Evolutionary conservation across 2,113 vertebrate species (phyloP).

Genomic region (Sakesphorus luctuosus): DNA sequence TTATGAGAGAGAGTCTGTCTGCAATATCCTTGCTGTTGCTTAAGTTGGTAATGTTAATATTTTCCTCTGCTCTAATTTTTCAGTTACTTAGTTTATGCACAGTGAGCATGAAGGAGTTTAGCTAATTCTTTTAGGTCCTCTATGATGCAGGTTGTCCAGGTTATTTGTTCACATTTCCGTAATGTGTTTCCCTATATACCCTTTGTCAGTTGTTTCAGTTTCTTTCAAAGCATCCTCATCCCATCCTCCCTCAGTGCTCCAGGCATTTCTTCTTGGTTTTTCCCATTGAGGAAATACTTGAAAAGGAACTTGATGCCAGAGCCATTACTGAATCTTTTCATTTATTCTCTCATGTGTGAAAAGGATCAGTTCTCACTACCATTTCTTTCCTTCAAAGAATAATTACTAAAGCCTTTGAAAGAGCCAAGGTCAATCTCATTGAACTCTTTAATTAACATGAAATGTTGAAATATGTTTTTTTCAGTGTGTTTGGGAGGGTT

Average conservation of each 20-base stretch:
- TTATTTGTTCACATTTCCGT: not conserved
- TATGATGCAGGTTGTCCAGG: not conserved
- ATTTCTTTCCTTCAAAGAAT: constrained; percentile 28
- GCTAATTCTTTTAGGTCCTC: not conserved
- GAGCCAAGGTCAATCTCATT: not conserved
- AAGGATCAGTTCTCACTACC: constrained; percentile 16
- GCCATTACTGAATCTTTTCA: not conserved
- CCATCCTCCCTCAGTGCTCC: not conserved
- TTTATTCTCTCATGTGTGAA: constrained; percentile 14
- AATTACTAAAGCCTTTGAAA: constrained; percentile 10
- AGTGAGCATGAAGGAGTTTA: not conserved
- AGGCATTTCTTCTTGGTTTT: not conserved
- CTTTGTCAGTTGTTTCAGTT: not conserved
- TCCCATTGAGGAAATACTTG: not conserved
- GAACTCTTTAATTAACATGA: not conserved
- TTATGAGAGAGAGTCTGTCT: not conserved
- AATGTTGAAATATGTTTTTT: not conserved
- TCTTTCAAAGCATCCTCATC: not conserved
- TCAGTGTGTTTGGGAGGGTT: not conserved
- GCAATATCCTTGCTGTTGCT: not conserved
- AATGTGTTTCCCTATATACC: not conserved
- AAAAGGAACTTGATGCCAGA: constrained; percentile 8
- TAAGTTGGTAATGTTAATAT: not conserved
- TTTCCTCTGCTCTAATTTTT: not conserved
- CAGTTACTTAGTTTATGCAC: not conserved